These are phyloP conservation scores for Desmophyllum pertusum DNA, from an alignment of 92 coral and sea anemone genomes.

Conservation along the genomic window DNA sequence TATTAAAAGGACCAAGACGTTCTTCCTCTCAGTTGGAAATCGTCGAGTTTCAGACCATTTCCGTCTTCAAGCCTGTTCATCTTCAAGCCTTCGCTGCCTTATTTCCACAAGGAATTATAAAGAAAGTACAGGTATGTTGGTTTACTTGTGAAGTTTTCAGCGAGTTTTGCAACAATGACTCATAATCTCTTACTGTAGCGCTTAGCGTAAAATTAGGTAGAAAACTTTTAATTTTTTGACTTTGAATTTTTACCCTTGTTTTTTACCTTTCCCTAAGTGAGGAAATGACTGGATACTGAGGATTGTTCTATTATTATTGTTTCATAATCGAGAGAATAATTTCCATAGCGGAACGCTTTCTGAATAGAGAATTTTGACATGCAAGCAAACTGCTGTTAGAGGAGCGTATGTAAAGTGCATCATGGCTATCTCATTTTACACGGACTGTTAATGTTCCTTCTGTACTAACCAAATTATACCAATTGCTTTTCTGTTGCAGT, in stretches of 20 bases:
- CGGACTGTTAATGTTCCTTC: neutral
- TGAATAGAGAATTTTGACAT: neutral
- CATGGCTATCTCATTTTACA: no score
- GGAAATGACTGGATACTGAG: no score
- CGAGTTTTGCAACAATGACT: neutral
- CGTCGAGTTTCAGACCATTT: neutral
- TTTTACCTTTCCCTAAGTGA: neutral
- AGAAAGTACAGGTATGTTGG: no score
- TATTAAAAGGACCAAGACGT: neutral
- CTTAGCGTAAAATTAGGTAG: neutral
- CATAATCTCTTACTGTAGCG: neutral
- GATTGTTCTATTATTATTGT: neutral
- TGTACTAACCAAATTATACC: neutral
- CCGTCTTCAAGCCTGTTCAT: neutral
- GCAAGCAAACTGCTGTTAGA: neutral
- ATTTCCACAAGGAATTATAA: neutral
- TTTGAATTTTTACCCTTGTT: neutral
- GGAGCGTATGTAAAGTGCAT: neutral
- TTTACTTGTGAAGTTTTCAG: neutral
- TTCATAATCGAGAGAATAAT: neutral
- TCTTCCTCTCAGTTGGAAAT: neutral
- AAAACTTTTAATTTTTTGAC: neutral
- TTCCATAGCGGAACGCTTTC: neutral
- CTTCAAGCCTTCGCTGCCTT: neutral
- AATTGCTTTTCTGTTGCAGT: neutral